Evolutionary conservation across 2,888 invertebrate species (phyloP).

Genomic region (Melikaiella ostensackeni): DNA sequence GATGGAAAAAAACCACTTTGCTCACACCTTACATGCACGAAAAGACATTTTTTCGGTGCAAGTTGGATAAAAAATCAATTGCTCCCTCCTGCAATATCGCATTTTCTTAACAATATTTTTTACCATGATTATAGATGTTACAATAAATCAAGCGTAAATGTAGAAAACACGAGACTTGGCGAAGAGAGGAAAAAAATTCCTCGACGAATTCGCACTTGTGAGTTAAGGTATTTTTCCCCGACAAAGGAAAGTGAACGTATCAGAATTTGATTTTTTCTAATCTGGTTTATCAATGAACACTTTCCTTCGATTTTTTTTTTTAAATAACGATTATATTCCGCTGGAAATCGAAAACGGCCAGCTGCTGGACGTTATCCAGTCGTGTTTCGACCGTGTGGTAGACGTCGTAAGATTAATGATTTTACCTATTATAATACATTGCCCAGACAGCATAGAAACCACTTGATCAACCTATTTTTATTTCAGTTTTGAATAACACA

Average conservation of each 20-base stretch:
- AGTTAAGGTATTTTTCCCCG: background rate
- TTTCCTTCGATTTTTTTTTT: slow-evolving; percentile 43
- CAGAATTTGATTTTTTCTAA: background rate
- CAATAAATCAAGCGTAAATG: slow-evolving; percentile 57
- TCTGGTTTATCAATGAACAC: slow-evolving; percentile 36
- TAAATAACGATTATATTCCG: slow-evolving; percentile 45
- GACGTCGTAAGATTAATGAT: slow-evolving; percentile 39
- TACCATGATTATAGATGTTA: slow-evolving; percentile 42
- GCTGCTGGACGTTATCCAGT: slow-evolving; percentile 25
- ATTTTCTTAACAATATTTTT: slow-evolving; percentile 14
- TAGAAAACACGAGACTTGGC: slow-evolving; percentile 59
- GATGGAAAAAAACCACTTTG: too few species aligned
- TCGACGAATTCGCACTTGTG: slow-evolving; percentile 51
- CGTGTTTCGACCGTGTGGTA: slow-evolving; percentile 45
- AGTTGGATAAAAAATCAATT: background rate
- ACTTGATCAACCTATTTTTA: background rate
- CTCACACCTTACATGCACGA: too few species aligned
- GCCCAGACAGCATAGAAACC: slow-evolving; percentile 19
- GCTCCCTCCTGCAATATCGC: slow-evolving; percentile 1
- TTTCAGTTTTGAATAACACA: slow-evolving; percentile 1
- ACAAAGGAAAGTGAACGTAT: slow-evolving; percentile 2
- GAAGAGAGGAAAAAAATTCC: slow-evolving; percentile 56
- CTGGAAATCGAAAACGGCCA: slow-evolving; percentile 42
- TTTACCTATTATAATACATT: slow-evolving; percentile 32
- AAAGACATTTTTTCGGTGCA: too few species aligned